These are phyloP conservation scores for Antheraea assamensis DNA, from an alignment of 2,888 invertebrate species.

Conservation along the genomic window DNA sequence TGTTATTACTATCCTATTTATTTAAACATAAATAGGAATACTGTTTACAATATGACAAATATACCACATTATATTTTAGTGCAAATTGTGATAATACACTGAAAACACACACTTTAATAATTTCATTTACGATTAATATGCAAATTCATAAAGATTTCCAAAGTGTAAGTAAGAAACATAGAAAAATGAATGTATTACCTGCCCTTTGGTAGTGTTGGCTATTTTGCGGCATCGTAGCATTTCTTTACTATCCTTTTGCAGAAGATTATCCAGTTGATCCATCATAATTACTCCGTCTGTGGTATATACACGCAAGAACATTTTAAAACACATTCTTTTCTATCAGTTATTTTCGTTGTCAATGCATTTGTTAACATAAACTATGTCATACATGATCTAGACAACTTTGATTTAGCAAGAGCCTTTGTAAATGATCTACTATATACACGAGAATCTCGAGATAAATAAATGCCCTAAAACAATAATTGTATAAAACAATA, in stretches of 20 bases:
- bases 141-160: not conserved
- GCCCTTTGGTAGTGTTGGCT: constrained; percentile 50
- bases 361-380: not conserved
- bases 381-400: not conserved
- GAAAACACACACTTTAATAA: too few relatives aligned
- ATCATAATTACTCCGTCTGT: constrained; percentile 57
- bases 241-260: constrained; percentile 55
- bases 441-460: too few relatives aligned
- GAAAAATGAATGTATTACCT: constrained; percentile 42
- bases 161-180: not conserved
- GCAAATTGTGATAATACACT: not conserved
- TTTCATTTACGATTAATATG: not conserved
- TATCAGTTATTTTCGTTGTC: not conserved
- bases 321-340: not conserved
- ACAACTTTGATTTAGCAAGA: not conserved
- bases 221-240: constrained; percentile 47
- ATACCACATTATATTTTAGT: too few relatives aligned
- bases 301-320: not conserved
- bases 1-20: too few relatives aligned
- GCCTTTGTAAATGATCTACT: not conserved
- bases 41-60: too few relatives aligned
- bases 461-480: too few relatives aligned
- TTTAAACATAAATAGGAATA: too few relatives aligned
- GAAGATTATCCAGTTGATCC: constrained; percentile 57
- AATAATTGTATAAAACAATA: too few relatives aligned